A percentile compares a stretch with the other conserved stretches of the same genome.
phyloP scores from a whole-genome alignment of 2,113 vertebrate species.

The Oreochromis aureus region DNA sequence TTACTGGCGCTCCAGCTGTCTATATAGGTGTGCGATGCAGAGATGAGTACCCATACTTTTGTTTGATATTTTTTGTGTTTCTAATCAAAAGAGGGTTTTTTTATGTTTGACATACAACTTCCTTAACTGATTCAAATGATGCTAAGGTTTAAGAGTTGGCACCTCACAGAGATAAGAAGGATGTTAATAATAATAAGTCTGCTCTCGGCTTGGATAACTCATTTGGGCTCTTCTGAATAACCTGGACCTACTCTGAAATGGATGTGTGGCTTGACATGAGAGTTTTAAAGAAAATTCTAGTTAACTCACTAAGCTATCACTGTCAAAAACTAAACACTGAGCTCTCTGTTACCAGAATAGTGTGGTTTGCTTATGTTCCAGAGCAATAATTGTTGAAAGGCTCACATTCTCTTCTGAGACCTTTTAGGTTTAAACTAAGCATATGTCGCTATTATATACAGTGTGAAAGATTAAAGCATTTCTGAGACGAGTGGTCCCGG shows the following conservation, averaged over 20 bases:
- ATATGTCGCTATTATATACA: neutral
- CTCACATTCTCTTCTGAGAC: neutral
- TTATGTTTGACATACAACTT: neutral
- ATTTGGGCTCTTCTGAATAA: neutral
- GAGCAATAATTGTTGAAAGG: neutral
- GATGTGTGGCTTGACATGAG: neutral
- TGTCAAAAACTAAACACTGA: neutral
- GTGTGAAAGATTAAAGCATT: neutral
- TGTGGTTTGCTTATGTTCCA: neutral
- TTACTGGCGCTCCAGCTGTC: constrained; percentile 63
- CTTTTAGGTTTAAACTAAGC: neutral
- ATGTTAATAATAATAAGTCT: neutral
- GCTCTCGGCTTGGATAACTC: neutral
- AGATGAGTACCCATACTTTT: neutral
- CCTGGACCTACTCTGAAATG: neutral
- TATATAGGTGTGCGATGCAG: constrained; percentile 76
- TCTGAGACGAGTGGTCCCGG: neutral
- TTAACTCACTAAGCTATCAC: constrained; percentile 2
- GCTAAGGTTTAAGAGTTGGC: neutral
- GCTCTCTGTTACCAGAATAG: neutral
- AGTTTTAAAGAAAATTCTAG: neutral
- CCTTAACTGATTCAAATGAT: neutral
- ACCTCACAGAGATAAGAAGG: neutral
- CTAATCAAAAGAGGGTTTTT: neutral
- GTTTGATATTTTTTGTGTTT: neutral